Evolutionary conservation across 1,140 invertebrate genomes (phyloP), one percentile per base, ranked within the genome.

Genomic region (Apis florea): DNA sequence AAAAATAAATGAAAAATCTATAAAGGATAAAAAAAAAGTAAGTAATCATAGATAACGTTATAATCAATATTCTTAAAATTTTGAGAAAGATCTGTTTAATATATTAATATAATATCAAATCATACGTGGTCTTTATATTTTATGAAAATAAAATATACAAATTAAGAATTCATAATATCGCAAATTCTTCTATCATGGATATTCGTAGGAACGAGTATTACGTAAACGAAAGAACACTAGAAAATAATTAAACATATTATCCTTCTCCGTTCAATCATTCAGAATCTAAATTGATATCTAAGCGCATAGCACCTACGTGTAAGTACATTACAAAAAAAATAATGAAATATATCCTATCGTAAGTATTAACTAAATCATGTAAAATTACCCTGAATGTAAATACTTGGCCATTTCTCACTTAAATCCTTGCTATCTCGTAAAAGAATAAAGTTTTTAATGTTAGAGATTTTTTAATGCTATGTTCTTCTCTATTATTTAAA

Each of bases 181-280:
- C 19, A 17, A 51, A 68, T 8, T 24, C 31, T 67, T 49, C n/a
- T 13, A 71, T 19, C 26, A 61, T 47, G 49, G 70, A 26, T 26
- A 64, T 40, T 1, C 47, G 63, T 79, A 79, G 69, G 70, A 56
- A 80, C 70, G 59, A 80, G 11, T 75, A 80, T 74, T n/a, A 51
- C 63, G 51, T 31, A 64, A 80, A 67, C 17, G 61, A 74, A 58
- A 26, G 19, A 51, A 74, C 40, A 53, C 5, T 3, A 53, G 26
- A 54, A 26, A 63, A 54, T 63, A n/a, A 59, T 31, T 76, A 21
- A 12, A 5, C 49, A 15, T 10, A 51, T 17, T 8, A 53, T 47
- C 10, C 19, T n/a, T 53, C 21, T 21, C 21, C 19, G 24, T 31
- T 9, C 19, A n/a, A 12, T 51, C 19, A n/a, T n/a, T 26, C 19